Evolutionary conservation across 2,113 vertebrate genomes (phyloP), one percentile per base, ranked within the genome.

Genomic region (Phaethon lepturus): DNA sequence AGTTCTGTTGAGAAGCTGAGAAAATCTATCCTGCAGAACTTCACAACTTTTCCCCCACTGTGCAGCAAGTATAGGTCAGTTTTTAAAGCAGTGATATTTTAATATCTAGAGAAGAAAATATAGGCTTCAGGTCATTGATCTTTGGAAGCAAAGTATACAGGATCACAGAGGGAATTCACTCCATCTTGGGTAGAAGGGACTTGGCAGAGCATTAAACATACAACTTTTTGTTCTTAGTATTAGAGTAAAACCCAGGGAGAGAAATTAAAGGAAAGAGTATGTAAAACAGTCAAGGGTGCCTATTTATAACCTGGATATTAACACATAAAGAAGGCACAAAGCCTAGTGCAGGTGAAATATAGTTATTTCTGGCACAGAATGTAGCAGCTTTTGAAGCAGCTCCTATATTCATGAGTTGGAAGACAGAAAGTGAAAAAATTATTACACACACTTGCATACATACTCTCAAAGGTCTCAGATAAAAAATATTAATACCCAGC

Each of bases 381-480:
- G 52, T 9, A 71, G 73, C 69, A 95, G 52, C 71, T 92, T 87
- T 80, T 47, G 77, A 75, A 76, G 59, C 47, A 84, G 68, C 22
- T 93, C 33, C 67, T 66, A 23, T 63, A 85, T 53, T 60, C 20
- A 11, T 12, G 62, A 85, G 26, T 15, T 79, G 67, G 67, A 90
- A 94, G 73, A 75, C 49, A 91, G 93, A 49, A 93, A 79, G 78
- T 69, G 58, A 82, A 93, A 82, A 93, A 38, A 38, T 8, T 88
- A 58, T 74, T 95, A 49, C 35, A 60, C 33, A 56, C 53, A 91
- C 33, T 62, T 19, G 45, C 45, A 71, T 58, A 58, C 26, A 87
- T 15, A 56, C 56, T 78, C 72, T 84, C 12, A 60, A 35, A 88
- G 40, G 72, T 56, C 62, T 79, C 35, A 87, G 44, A 78, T 45